phyloP scores from a whole-genome alignment of 2,113 vertebrate genomes.

The Phyllostomus discolor region DNA sequence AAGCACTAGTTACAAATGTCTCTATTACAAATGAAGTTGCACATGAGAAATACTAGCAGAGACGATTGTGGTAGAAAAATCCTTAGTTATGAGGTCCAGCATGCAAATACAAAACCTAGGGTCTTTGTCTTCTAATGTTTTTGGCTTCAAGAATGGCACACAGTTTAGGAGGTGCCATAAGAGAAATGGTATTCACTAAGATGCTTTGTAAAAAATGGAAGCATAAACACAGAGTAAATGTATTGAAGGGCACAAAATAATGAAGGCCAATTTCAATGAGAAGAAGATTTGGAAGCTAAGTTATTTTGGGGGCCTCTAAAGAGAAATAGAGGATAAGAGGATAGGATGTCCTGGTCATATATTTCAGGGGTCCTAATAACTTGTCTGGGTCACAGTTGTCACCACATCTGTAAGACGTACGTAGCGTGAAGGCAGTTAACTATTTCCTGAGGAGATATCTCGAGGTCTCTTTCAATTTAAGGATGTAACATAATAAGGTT shows the following conservation, averaged over 20 bases:
- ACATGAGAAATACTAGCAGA: not conserved
- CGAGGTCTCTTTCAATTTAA: not conserved
- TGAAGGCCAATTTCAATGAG: not conserved
- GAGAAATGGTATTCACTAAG: not conserved
- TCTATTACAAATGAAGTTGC: not conserved
- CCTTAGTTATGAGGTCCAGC: not conserved
- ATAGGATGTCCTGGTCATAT: not conserved
- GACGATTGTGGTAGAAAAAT: not conserved
- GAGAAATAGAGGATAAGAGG: not conserved
- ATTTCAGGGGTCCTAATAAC: not conserved
- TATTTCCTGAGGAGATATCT: not conserved
- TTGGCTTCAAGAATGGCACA: not conserved
- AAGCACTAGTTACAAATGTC: not conserved
- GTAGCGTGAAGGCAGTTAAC: not conserved
- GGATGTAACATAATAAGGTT: not conserved
- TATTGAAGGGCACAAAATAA: not conserved
- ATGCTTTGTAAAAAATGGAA: not conserved
- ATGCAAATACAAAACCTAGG: not conserved
- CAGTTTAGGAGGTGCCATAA: not conserved
- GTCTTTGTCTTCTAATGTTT: not conserved
- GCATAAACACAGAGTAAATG: not conserved
- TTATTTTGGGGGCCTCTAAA: not conserved
- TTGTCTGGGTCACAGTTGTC: not conserved
- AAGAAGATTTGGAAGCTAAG: not conserved
- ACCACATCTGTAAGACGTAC: not conserved